Conservation (phyloP, 1,140 invertebrate species). For the Drosophila takahashii region DNA sequence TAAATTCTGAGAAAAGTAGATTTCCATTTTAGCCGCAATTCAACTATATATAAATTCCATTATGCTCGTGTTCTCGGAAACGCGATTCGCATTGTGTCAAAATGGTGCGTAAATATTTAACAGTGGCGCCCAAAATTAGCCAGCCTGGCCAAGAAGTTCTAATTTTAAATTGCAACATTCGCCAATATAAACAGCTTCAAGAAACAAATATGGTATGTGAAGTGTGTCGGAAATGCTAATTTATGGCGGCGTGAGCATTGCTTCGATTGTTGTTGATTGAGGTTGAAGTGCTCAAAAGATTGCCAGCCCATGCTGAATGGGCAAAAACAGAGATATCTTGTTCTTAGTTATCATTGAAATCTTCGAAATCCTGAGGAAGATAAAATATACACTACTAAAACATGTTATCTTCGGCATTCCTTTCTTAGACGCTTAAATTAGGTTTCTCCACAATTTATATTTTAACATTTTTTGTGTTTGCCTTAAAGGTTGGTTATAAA, state of each 20-base stretch:
- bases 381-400: background rate
- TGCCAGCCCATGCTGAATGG: background rate
- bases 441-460: no score
- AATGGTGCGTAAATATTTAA: conserved; percentile 63
- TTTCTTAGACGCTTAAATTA: no score
- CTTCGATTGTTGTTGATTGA: conserved; percentile 18
- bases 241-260: conserved; percentile 25
- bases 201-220: conserved; percentile 45
- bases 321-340: no score
- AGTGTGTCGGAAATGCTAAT: conserved; percentile 65
- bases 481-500: no score
- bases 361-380: background rate
- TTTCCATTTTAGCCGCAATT: background rate
- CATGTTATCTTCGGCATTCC: no score
- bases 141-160: conserved; percentile 37
- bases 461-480: no score
- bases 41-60: conserved; percentile 10
- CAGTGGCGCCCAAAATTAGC: conserved; percentile 49
- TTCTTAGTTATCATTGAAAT: background rate
- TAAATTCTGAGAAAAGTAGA: conserved; percentile 12
- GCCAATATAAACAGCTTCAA: conserved; percentile 28
- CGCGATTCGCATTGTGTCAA: conserved; percentile 47
- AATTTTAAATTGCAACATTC: conserved; percentile 68
- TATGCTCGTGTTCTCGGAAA: conserved; percentile 9
- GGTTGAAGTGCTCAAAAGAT: conserved; percentile 9